Conservation (phyloP, 2,797 vertebrate genomes). For the Melopsittacus undulatus region DNA sequence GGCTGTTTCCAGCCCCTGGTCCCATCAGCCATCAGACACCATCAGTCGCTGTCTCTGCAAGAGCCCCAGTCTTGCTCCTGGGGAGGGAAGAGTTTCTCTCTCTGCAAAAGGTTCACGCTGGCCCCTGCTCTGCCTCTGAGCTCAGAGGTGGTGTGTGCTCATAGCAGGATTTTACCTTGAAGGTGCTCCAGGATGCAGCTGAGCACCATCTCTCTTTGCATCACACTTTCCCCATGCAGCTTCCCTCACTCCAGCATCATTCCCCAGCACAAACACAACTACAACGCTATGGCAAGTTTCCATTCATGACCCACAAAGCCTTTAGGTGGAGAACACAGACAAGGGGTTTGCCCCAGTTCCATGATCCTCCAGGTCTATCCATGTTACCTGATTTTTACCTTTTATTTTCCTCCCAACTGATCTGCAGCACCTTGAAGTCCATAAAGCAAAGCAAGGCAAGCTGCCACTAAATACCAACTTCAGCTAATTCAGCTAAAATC, state of each 20-base stretch:
- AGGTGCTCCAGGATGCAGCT: background rate
- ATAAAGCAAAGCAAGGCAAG: background rate
- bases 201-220: background rate
- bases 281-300: background rate
- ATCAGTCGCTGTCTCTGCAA: background rate
- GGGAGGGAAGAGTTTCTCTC: background rate
- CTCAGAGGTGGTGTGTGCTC: background rate
- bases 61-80: background rate
- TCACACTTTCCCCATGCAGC: background rate
- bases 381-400: background rate
- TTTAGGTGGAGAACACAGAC: background rate
- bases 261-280: background rate
- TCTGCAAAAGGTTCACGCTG: background rate
- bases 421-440: background rate
- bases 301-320: background rate
- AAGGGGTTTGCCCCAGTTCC: background rate
- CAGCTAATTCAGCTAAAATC: background rate
- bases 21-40: too few species aligned
- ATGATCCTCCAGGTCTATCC: background rate
- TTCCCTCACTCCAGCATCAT: background rate
- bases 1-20: background rate
- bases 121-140: background rate
- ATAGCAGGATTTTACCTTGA: background rate
- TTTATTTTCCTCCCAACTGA: background rate
- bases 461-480: background rate